Conservation (phyloP, 1,140 invertebrate species). For the Uloborus diversus region DNA sequence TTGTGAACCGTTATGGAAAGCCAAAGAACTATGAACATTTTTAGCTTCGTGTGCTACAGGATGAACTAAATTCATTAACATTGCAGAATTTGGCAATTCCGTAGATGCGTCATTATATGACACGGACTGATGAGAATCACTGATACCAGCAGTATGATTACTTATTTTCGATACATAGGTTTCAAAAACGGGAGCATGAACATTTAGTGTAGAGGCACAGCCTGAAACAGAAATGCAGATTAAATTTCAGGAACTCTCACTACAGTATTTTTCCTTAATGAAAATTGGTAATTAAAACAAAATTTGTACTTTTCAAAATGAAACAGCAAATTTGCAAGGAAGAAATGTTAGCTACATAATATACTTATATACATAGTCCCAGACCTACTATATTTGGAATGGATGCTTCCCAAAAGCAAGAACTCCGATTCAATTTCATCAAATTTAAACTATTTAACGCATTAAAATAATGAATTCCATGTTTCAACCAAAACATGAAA, state of each 20-base stretch:
- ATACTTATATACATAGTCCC: not conserved
- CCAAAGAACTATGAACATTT: no score
- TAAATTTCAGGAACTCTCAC: not conserved
- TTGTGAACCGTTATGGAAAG: no score
- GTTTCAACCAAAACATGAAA: no score
- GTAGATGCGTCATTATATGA: no score
- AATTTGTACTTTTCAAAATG: not conserved
- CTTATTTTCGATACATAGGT: not conserved
- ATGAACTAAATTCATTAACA: no score
- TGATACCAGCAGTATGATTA: no score
- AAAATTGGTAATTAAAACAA: not conserved
- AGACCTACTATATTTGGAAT: not conserved
- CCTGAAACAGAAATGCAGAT: not conserved
- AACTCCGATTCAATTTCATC: no score
- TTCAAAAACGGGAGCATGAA: conserved; percentile 43
- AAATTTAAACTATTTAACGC: no score
- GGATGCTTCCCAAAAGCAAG: not conserved
- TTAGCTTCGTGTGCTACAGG: no score
- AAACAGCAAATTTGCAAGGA: not conserved
- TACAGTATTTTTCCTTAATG: not conserved
- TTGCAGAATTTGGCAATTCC: no score
- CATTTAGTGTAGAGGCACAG: conserved; percentile 19
- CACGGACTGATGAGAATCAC: no score
- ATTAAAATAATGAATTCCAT: no score
- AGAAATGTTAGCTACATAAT: not conserved